Conservation (phyloP, 2,797 vertebrate genomes). For the Poecilia gillii region DNA sequence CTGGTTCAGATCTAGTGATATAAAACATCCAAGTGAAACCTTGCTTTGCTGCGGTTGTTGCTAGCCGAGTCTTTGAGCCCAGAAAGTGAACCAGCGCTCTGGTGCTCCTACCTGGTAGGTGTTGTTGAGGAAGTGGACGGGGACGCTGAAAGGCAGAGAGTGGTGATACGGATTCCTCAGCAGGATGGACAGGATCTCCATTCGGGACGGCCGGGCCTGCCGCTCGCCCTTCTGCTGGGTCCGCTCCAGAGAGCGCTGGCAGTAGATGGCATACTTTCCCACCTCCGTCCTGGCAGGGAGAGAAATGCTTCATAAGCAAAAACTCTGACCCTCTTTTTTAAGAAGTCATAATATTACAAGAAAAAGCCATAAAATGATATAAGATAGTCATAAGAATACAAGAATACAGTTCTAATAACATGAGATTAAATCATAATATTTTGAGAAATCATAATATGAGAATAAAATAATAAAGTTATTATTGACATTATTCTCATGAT, state of each 20-base stretch:
- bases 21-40: background rate
- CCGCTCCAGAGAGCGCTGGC: constrained; percentile 93
- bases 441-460: no score
- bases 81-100: background rate
- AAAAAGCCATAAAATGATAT: no score
- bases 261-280: constrained; percentile 97
- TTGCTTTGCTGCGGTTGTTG: background rate
- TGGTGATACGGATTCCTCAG: constrained; percentile 97
- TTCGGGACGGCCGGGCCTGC: constrained; percentile 92
- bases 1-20: background rate
- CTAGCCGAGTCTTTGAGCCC: background rate
- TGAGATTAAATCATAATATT: no score
- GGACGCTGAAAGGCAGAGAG: constrained; percentile 95
- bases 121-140: constrained; percentile 97
- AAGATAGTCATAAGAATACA: no score
- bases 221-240: constrained; percentile 93
- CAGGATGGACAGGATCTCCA: constrained; percentile 97
- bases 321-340: no score
- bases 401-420: no score
- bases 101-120: constrained; percentile 89
- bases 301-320: background rate
- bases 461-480: no score
- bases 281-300: constrained; percentile 87
- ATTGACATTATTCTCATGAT: no score
- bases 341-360: no score